Percentiles rank a stretch among this genome's conserved stretches.
These are phyloP conservation scores for Phycodurus eques DNA, from an alignment of 2,113 vertebrate species.

Conservation along the genomic window DNA sequence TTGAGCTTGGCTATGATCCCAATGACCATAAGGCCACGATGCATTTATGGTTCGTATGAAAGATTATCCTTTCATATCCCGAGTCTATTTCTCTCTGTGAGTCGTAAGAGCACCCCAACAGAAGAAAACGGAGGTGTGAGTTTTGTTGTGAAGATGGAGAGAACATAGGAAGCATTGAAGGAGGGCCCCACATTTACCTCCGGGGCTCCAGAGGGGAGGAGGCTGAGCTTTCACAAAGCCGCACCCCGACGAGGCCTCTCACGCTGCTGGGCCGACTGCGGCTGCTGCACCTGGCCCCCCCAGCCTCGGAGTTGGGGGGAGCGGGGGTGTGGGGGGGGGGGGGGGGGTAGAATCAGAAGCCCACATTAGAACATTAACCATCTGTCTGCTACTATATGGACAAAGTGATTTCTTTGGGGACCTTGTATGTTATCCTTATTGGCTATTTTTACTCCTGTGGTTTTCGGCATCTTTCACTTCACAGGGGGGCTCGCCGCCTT, in stretches of 20 bases:
- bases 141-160: conserved; percentile 45
- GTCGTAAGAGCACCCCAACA: not conserved
- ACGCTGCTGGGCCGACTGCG: conserved; percentile 39
- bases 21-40: not conserved
- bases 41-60: conserved; percentile 11
- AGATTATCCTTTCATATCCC: conserved; percentile 40
- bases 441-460: conserved; percentile 8
- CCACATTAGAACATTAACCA: conserved; percentile 30
- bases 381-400: conserved; percentile 32
- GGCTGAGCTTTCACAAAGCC: conserved; percentile 48
- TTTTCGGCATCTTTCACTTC: conserved; percentile 45
- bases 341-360: conserved; percentile 18
- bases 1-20: not conserved
- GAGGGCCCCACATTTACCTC: conserved; percentile 40
- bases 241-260: conserved; percentile 54
- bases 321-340: conserved; percentile 1
- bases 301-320: conserved; percentile 8
- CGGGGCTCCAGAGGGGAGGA: conserved; percentile 46
- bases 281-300: conserved; percentile 58
- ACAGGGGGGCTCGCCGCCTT: conserved; percentile 1
- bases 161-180: conserved; percentile 34
- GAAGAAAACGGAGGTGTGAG: not conserved
- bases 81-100: conserved; percentile 11
- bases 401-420: conserved; percentile 31
- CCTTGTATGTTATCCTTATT: conserved; percentile 16